These are phyloP conservation scores for Watsonalla cultraria DNA, from an alignment of 2,888 invertebrate genomes.

Conservation along the genomic window DNA sequence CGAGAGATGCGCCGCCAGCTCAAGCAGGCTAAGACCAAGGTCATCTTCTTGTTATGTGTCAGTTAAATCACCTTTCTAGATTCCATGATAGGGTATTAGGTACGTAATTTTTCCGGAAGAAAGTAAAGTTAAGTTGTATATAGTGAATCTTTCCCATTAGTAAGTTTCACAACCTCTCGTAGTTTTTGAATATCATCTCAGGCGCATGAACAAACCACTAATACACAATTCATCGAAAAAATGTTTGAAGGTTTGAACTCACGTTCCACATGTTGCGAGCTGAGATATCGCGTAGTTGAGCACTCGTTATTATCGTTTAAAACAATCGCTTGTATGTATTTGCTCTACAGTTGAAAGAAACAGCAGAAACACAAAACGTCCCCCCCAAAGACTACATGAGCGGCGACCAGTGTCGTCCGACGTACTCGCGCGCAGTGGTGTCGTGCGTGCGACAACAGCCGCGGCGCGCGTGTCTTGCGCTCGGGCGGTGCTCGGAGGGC, in stretches of 20 bases:
- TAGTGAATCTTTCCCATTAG: too few species aligned
- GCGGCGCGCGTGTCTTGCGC: slow-evolving; percentile 22
- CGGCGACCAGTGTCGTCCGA: slow-evolving; percentile 21
- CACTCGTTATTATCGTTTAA: too few species aligned
- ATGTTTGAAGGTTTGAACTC: too few species aligned
- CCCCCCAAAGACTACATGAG: slow-evolving; percentile 21
- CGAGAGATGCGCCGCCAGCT: slow-evolving; percentile 81
- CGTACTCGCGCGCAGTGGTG: slow-evolving; percentile 35
- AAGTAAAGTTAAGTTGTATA: too few species aligned
- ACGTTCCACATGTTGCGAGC: too few species aligned
- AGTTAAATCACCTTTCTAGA: too few species aligned
- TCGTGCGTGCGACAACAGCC: slow-evolving; percentile 44
- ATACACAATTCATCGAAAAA: too few species aligned
- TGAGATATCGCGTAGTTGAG: too few species aligned
- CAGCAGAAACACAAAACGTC: slow-evolving; percentile 18
- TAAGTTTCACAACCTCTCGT: too few species aligned
- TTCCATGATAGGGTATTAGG: background rate
- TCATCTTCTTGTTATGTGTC: slow-evolving; percentile 13
- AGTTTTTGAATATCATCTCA: too few species aligned
- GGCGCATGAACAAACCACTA: too few species aligned
- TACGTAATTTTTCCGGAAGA: too few species aligned
- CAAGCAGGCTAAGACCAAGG: slow-evolving; percentile 68
- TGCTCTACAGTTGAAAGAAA: slow-evolving; percentile 30
- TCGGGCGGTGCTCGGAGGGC: slow-evolving; percentile 12
- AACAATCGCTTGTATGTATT: background rate